phyloP scores from a whole-genome alignment of 1,140 invertebrate genomes.

The Cephus cinctus region DNA sequence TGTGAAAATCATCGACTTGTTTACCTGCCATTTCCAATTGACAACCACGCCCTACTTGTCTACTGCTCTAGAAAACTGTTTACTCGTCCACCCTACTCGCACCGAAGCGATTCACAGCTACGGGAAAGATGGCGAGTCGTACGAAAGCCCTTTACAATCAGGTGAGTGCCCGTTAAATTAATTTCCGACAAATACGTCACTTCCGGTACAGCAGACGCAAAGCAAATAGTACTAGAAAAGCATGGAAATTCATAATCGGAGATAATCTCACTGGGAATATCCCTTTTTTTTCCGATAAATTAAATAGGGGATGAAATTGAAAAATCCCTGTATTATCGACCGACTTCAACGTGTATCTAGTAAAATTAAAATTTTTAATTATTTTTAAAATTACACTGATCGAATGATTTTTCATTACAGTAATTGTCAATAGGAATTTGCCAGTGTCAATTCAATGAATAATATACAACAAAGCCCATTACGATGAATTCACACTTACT shows the following conservation, averaged over 20 bases:
- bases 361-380: too few species aligned
- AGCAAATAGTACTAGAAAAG: background rate
- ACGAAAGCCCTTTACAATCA: constrained; percentile 46
- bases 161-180: constrained; percentile 24
- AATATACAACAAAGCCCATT: too few species aligned
- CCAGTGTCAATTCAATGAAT: too few species aligned
- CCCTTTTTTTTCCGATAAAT: constrained; percentile 1
- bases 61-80: background rate
- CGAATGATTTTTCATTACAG: too few species aligned
- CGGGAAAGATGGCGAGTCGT: constrained; percentile 39
- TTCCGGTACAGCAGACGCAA: too few species aligned
- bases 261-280: background rate
- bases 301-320: constrained; percentile 10
- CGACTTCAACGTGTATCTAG: background rate
- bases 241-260: background rate
- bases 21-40: background rate
- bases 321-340: background rate
- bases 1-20: background rate
- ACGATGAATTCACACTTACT: too few species aligned
- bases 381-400: too few species aligned
- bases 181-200: background rate
- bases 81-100: background rate
- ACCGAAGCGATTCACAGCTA: background rate
- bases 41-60: background rate
- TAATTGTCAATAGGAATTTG: too few species aligned